Conservation (phyloP, 2,797 vertebrate species). For the Buceros bicornis region DNA sequence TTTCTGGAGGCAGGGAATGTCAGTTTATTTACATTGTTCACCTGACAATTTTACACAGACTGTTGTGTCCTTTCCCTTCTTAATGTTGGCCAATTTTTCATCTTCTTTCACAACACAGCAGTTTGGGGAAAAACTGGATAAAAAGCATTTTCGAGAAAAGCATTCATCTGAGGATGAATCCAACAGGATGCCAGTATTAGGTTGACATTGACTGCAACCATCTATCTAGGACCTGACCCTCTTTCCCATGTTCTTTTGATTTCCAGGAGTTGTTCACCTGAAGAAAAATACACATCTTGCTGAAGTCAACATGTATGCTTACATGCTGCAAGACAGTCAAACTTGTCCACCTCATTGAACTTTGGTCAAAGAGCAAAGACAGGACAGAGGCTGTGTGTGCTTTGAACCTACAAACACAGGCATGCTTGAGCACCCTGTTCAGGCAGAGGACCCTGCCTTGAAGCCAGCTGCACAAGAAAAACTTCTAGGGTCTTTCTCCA, state of each 20-base stretch:
- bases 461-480: not conserved
- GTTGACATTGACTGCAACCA: not conserved
- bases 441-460: not conserved
- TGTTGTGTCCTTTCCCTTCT: not conserved
- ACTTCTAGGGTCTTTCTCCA: not conserved
- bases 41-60: not conserved
- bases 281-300: not conserved
- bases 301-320: not conserved
- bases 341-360: not conserved
- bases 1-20: not conserved
- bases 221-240: not conserved
- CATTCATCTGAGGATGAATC: not conserved
- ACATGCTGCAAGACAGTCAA: not conserved
- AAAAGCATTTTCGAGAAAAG: not conserved
- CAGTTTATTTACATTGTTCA: not conserved
- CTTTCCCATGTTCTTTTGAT: not conserved
- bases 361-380: not conserved
- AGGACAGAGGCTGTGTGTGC: not conserved
- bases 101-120: not conserved
- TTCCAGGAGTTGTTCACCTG: not conserved
- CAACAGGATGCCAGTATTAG: not conserved
- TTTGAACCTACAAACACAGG: not conserved
- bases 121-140: not conserved
- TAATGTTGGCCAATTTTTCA: not conserved
- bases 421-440: accelerated